Conservation (phyloP, 2,113 vertebrate genomes). For the Malurus cyaneus region DNA sequence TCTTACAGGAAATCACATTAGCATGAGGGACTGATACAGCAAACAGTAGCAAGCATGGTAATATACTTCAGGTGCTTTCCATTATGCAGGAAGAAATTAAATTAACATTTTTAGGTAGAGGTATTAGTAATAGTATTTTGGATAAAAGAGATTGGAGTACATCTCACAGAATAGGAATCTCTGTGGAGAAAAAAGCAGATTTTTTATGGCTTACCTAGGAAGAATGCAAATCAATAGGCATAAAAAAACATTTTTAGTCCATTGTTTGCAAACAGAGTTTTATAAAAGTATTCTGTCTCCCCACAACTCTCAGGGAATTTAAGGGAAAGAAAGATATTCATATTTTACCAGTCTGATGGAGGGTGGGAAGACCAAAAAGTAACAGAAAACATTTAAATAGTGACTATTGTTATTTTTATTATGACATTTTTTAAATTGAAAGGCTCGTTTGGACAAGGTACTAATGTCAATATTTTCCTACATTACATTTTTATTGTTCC, state of each 20-base stretch:
- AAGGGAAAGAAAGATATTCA: not conserved
- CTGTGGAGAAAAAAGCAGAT: not conserved
- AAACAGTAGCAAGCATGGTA: not conserved
- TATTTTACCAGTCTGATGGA: not conserved
- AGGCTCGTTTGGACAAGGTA: not conserved
- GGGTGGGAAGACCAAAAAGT: not conserved
- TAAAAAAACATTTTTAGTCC: not conserved
- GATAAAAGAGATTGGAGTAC: not conserved
- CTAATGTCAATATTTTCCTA: not conserved
- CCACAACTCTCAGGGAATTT: not conserved
- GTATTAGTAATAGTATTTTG: not conserved
- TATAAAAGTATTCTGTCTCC: not conserved
- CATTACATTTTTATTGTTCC: not conserved
- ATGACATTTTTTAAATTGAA: not conserved
- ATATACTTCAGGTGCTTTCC: not conserved
- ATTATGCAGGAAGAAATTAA: not conserved
- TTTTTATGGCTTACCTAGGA: not conserved
- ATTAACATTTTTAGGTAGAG: not conserved
- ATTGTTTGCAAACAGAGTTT: not conserved
- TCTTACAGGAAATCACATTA: slow-evolving; percentile 27
- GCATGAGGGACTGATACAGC: not conserved
- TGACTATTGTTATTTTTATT: not conserved
- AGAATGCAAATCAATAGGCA: not conserved
- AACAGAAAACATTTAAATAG: not conserved
- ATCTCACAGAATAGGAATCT: not conserved